Conservation (phyloP, 1,140 invertebrate species). For the Drosophila lini region DNA sequence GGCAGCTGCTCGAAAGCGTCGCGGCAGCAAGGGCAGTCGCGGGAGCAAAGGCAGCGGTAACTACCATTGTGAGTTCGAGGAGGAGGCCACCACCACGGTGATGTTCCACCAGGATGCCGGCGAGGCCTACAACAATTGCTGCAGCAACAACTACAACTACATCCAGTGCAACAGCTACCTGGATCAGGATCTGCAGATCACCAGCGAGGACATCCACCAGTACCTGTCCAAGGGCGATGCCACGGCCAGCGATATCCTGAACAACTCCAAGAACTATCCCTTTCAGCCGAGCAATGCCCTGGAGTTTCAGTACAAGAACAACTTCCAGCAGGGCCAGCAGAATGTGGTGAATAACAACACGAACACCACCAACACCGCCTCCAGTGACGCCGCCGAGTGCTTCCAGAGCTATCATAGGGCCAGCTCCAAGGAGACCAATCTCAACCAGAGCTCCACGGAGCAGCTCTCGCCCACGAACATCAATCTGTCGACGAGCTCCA, state of each 20-base stretch:
- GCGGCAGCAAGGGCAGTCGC: conserved; percentile 54
- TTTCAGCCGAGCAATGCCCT: conserved; percentile 81
- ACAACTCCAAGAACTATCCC: conserved; percentile 82
- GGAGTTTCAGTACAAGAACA: conserved; percentile 83
- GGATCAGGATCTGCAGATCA: conserved; percentile 82
- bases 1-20: conserved; percentile 61
- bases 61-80: conserved; percentile 77
- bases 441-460: conserved; percentile 63
- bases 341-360: conserved; percentile 55
- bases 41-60: conserved; percentile 35
- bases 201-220: conserved; percentile 83
- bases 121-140: conserved; percentile 79
- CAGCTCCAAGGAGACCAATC: conserved; percentile 77
- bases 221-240: conserved; percentile 80
- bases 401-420: conserved; percentile 70
- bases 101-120: conserved; percentile 79
- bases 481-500: conserved; percentile 80
- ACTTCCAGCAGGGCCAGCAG: conserved; percentile 71
- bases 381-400: conserved; percentile 71
- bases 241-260: conserved; percentile 62
- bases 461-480: conserved; percentile 79
- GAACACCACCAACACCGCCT: conserved; percentile 67
- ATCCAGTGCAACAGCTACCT: conserved; percentile 82
- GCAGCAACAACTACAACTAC: conserved; percentile 82
- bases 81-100: conserved; percentile 81